Evolutionary conservation across 2,888 invertebrate species (phyloP).

Genomic region (Drosophila maculinotata): DNA sequence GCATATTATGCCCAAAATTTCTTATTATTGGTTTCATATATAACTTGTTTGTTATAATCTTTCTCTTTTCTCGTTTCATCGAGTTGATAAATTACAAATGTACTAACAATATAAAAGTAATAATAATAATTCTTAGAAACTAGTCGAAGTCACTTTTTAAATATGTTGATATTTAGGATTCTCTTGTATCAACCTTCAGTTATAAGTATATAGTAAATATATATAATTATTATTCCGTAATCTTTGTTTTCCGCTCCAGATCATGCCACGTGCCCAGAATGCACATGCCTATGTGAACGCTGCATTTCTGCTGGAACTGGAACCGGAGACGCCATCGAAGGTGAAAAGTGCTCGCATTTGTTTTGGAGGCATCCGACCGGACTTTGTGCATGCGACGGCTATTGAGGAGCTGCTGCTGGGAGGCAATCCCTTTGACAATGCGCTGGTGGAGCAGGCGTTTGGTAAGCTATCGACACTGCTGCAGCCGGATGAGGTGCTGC

Average conservation of each 20-base stretch:
- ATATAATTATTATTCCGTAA: accelerated
- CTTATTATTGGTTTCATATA: too few species aligned
- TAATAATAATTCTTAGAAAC: too few species aligned
- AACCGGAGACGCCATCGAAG: constrained; percentile 85
- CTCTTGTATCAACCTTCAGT: too few species aligned
- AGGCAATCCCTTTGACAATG: constrained; percentile 85
- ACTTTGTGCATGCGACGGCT: constrained; percentile 86
- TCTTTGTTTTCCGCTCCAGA: constrained; percentile 83
- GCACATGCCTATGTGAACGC: constrained; percentile 92
- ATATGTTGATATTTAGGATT: too few species aligned
- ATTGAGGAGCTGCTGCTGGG: constrained; percentile 86
- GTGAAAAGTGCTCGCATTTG: constrained; percentile 86
- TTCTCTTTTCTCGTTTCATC: too few species aligned
- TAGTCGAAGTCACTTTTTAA: too few species aligned
- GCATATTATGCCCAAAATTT: too few species aligned
- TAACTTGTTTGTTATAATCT: too few species aligned
- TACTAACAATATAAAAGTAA: too few species aligned
- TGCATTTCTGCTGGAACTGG: constrained; percentile 89
- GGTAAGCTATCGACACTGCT: constrained; percentile 87
- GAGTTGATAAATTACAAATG: too few species aligned
- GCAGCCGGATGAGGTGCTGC: constrained; percentile 87
- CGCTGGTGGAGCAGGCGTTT: constrained; percentile 84
- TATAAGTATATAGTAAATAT: too few species aligned
- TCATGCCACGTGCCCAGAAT: constrained; percentile 91
- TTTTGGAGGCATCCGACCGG: constrained; percentile 88